Conservation (phyloP, 37 sponge, comb jelly and placozoan species). For the Chondrilla cf. caribensis region DNA sequence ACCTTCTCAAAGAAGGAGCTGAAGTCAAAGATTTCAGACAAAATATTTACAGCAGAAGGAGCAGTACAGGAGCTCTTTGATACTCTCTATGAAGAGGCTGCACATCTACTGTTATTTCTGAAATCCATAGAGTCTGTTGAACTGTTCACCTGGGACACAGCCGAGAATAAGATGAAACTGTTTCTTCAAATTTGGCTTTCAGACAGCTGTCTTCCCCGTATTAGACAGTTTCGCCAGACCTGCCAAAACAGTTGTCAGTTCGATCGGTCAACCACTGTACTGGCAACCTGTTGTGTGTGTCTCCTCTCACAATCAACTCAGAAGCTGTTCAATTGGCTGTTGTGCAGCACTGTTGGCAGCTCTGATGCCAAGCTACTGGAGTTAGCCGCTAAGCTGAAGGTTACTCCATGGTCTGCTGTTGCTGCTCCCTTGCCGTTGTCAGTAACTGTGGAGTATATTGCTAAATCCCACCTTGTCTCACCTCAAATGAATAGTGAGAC, state of each 20-base stretch:
- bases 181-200: background rate
- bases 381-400: conserved; percentile 29
- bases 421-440: conserved; percentile 42
- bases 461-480: background rate
- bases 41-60: conserved; percentile 17
- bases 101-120: conserved; percentile 55
- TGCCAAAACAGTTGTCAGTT: background rate
- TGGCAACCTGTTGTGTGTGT: background rate
- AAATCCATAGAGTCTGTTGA: conserved; percentile 40
- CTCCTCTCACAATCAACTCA: no score
- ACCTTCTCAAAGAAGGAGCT: background rate
- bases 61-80: conserved; percentile 12
- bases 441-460: background rate
- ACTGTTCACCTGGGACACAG: conserved; percentile 27
- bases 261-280: background rate
- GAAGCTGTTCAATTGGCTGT: conserved; percentile 41
- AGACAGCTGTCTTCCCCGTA: background rate
- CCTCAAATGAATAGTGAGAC: background rate
- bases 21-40: conserved; percentile 35
- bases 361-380: background rate
- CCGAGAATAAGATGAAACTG: background rate
- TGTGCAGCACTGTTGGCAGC: conserved; percentile 47
- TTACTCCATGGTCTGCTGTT: conserved; percentile 72
- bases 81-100: conserved; percentile 26
- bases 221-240: background rate